Evolutionary conservation across 2,888 invertebrate genomes (phyloP).

Genomic region (Sabatieria punctata): DNA sequence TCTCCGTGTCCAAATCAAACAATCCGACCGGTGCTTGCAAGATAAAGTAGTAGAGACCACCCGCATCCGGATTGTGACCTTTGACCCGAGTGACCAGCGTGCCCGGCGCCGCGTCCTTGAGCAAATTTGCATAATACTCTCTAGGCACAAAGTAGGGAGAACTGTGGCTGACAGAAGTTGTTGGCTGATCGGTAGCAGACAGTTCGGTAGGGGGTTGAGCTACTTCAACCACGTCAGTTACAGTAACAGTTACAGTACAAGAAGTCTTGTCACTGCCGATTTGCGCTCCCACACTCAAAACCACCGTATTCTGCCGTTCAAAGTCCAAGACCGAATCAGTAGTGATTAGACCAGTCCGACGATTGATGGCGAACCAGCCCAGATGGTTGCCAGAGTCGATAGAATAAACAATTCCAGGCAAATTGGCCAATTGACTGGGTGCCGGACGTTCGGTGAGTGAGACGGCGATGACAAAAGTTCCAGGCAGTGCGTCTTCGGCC

Average conservation of each 20-base stretch:
- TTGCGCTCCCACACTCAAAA: slow-evolving; percentile 42
- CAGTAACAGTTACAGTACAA: slow-evolving; percentile 46
- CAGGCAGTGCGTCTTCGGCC: slow-evolving; percentile 71
- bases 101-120: background rate
- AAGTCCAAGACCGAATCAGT: slow-evolving; percentile 40
- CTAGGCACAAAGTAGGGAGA: background rate
- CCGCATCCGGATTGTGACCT: background rate
- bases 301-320: background rate
- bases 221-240: slow-evolving; percentile 50
- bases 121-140: background rate
- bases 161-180: no score
- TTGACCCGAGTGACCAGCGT: background rate
- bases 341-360: slow-evolving; percentile 70
- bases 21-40: slow-evolving; percentile 54
- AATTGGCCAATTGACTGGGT: background rate
- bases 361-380: slow-evolving; percentile 76
- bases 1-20: slow-evolving; percentile 72
- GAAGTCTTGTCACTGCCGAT: slow-evolving; percentile 37
- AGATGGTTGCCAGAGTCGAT: slow-evolving; percentile 47
- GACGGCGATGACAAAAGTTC: slow-evolving; percentile 77
- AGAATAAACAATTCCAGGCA: background rate
- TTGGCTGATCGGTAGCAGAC: no score
- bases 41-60: background rate
- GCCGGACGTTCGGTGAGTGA: background rate
- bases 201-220: no score